Evolutionary conservation across 2,113 vertebrate genomes (phyloP).

Genomic region (Emydura subglobosa): DNA sequence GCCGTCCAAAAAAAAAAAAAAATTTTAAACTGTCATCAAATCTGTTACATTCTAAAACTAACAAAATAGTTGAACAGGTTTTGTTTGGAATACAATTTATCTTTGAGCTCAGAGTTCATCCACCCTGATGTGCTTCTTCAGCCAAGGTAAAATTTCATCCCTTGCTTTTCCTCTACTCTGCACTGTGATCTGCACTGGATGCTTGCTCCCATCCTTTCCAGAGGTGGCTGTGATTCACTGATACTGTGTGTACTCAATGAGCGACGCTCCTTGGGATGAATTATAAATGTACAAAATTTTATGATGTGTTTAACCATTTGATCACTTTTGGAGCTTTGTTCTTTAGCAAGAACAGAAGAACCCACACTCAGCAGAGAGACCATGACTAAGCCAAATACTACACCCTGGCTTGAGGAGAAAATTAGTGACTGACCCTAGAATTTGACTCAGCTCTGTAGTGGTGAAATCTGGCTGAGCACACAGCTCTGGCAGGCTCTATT

Average conservation of each 20-base stretch:
- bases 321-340: neutral
- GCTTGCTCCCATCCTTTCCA: neutral
- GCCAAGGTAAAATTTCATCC: neutral
- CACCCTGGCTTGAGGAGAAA: neutral
- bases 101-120: neutral
- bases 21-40: neutral
- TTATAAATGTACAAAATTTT: neutral
- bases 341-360: neutral
- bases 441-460: neutral
- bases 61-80: neutral
- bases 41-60: neutral
- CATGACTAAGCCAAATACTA: neutral
- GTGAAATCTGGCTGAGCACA: neutral
- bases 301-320: neutral
- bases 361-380: neutral
- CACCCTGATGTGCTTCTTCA: neutral
- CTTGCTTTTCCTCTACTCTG: neutral
- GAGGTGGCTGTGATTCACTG: neutral
- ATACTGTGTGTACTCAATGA: neutral
- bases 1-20: neutral
- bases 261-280: neutral
- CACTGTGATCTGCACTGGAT: neutral
- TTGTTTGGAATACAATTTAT: neutral
- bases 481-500: neutral
- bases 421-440: neutral